Conservation (phyloP, 2,888 invertebrate species). For the Tetramorium bicarinatum region DNA sequence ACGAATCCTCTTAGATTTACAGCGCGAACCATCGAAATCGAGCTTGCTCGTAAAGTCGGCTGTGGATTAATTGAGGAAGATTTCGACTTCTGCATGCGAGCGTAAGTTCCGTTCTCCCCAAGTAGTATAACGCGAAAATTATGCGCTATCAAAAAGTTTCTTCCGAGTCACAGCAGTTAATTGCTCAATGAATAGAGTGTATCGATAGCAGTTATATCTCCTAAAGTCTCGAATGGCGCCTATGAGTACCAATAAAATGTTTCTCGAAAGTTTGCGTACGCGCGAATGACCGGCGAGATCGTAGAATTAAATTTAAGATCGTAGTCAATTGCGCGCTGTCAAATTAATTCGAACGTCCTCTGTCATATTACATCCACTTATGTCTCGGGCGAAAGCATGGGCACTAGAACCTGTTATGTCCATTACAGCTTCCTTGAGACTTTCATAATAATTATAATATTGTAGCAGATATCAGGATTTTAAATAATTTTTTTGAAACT, state of each 20-base stretch:
- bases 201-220: constrained; percentile 10
- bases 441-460: constrained; percentile 34
- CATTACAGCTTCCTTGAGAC: background rate
- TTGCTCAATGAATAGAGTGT: constrained; percentile 10
- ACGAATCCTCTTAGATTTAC: constrained; percentile 50
- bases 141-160: constrained; percentile 64
- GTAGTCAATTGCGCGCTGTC: constrained; percentile 14
- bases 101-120: constrained; percentile 41
- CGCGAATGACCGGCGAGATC: background rate
- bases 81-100: constrained; percentile 40
- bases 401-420: background rate
- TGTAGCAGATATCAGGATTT: background rate
- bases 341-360: constrained; percentile 17
- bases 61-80: constrained; percentile 59
- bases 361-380: constrained; percentile 32
- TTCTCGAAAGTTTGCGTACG: constrained; percentile 28
- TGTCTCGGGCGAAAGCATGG: constrained; percentile 20
- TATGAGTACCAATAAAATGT: background rate
- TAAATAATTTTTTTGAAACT: background rate
- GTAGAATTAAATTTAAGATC: constrained; percentile 43
- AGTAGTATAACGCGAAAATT: constrained; percentile 55
- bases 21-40: constrained; percentile 37
- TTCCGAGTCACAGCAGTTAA: constrained; percentile 3
- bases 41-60: constrained; percentile 14
- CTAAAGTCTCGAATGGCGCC: background rate